These are phyloP conservation scores for Drymodes brunneopygia DNA, from an alignment of 2,113 vertebrate species.

Conservation along the genomic window DNA sequence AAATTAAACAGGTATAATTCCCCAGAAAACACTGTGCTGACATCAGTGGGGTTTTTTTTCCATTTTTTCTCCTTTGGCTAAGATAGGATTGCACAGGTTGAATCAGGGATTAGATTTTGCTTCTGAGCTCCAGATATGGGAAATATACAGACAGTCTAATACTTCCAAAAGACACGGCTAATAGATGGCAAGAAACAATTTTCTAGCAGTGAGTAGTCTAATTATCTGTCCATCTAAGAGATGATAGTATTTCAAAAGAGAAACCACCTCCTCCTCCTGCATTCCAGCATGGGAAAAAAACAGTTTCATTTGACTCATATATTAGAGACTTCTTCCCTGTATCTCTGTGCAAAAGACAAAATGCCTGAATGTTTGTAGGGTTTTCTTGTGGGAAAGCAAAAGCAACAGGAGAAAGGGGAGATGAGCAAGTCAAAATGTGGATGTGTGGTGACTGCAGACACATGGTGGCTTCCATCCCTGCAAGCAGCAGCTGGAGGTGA, in stretches of 20 bases:
- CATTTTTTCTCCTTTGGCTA: neutral
- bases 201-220: neutral
- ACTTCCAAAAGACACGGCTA: neutral
- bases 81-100: neutral
- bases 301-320: neutral
- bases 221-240: neutral
- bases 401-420: neutral
- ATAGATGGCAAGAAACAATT: neutral
- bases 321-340: neutral
- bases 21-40: neutral
- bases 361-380: neutral
- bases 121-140: neutral
- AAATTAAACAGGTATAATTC: slow-evolving; percentile 7
- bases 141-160: neutral
- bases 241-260: neutral
- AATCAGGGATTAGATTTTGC: neutral
- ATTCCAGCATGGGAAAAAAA: neutral
- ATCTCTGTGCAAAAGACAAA: neutral
- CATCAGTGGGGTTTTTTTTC: neutral
- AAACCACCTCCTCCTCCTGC: neutral
- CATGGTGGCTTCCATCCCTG: neutral
- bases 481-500: neutral
- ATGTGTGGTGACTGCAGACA: neutral
- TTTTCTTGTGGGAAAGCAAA: neutral
- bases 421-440: neutral